phyloP scores from a whole-genome alignment of 2,888 invertebrate genomes.

The Danaus chrysippus region DNA sequence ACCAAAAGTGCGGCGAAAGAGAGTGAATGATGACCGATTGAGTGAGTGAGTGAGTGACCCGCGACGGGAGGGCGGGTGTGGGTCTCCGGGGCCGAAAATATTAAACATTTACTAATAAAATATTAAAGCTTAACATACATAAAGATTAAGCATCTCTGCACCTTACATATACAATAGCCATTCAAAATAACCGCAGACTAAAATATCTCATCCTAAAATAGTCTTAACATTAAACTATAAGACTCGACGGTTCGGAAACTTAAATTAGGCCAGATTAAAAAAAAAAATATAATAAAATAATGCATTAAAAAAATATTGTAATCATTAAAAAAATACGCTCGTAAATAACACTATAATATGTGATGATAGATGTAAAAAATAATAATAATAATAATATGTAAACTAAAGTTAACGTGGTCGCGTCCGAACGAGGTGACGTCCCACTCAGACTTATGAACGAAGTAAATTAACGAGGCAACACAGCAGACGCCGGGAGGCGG shows the following conservation, averaged over 20 bases:
- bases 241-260: conserved; percentile 63
- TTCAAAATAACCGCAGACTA: conserved; percentile 79
- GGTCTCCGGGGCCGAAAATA: conserved; percentile 60
- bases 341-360: conserved; percentile 41
- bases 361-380: conserved; percentile 54
- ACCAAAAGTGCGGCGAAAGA: conserved; percentile 33
- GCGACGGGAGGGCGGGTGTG: conserved; percentile 40
- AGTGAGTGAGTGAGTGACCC: conserved; percentile 31
- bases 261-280: conserved; percentile 73
- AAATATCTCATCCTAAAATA: conserved; percentile 79
- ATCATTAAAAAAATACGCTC: conserved; percentile 71
- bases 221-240: conserved; percentile 75
- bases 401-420: conserved; percentile 17
- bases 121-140: conserved; percentile 80
- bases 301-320: conserved; percentile 38
- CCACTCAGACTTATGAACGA: conserved; percentile 59
- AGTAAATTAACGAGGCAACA: conserved; percentile 64
- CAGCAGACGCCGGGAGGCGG: conserved; percentile 44
- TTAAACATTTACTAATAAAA: conserved; percentile 79
- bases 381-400: conserved; percentile 20
- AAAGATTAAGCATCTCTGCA: conserved; percentile 80
- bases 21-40: conserved; percentile 29
- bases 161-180: conserved; percentile 78
- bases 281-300: conserved; percentile 49
- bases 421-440: conserved; percentile 29